A percentile compares a stretch with the other conserved stretches of the same genome.
phyloP scores from a whole-genome alignment of 1,140 invertebrate genomes.

The Rhyacophila brunnea region DNA sequence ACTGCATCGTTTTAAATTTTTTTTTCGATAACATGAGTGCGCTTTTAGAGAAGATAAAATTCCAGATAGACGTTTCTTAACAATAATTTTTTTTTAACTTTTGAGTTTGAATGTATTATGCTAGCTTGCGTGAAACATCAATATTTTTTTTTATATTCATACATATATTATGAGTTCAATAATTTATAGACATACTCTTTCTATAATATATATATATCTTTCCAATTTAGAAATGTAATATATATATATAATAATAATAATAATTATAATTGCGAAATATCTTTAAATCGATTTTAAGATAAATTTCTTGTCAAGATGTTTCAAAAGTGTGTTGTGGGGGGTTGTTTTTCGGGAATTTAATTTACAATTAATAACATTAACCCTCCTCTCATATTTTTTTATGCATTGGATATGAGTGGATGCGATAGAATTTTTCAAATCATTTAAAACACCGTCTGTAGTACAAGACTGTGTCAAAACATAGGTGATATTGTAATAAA shows the following conservation, averaged over 20 bases:
- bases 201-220: constrained; percentile 17
- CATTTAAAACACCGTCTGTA: constrained; percentile 11
- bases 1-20: neutral
- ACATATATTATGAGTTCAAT: constrained; percentile 10
- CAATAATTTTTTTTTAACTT: neutral
- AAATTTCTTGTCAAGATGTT: constrained; percentile 20
- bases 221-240: constrained; percentile 20
- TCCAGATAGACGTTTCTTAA: neutral
- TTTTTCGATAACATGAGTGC: constrained; percentile 6
- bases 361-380: constrained; percentile 18
- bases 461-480: too few relatives aligned
- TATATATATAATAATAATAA: constrained; percentile 10
- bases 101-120: neutral
- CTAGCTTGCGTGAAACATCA: constrained; percentile 13
- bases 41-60: constrained; percentile 4
- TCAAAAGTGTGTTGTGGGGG: constrained; percentile 7
- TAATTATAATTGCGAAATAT: constrained; percentile 24
- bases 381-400: constrained; percentile 26
- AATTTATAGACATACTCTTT: constrained; percentile 23
- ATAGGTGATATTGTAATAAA: too few relatives aligned
- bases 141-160: constrained; percentile 6
- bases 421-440: constrained; percentile 21
- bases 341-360: constrained; percentile 17
- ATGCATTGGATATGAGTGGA: constrained; percentile 29
- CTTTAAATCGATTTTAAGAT: constrained; percentile 11